phyloP scores from a whole-genome alignment of 2,113 vertebrate species.

The Antigone vipio region DNA sequence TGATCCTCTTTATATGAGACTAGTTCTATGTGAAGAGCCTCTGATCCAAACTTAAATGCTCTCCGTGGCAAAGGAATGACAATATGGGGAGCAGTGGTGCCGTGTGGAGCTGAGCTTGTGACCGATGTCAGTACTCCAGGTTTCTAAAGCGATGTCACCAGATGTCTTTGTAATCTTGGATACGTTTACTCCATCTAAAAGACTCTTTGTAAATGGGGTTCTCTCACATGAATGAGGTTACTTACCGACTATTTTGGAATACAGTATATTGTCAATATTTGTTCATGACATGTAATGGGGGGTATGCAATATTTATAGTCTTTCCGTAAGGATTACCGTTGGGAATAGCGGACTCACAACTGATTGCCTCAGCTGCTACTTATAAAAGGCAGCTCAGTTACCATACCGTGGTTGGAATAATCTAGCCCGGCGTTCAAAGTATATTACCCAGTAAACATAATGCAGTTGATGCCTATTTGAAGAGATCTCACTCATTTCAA shows the following conservation, averaged over 20 bases:
- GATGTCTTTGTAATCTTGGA: background rate
- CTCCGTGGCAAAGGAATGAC: background rate
- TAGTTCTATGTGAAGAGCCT: background rate
- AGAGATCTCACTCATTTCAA: slow-evolving; percentile 3
- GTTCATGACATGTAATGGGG: background rate
- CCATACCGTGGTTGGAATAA: background rate
- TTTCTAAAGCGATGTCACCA: background rate
- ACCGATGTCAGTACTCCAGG: background rate
- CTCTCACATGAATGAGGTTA: background rate
- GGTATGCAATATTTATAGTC: background rate
- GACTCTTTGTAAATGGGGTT: background rate
- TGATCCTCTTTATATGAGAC: background rate
- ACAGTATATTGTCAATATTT: background rate
- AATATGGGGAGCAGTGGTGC: background rate
- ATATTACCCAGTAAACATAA: background rate
- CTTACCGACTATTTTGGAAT: background rate
- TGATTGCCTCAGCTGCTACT: background rate
- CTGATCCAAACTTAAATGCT: background rate
- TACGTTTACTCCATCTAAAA: background rate
- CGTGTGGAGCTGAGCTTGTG: background rate
- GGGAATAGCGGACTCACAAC: background rate
- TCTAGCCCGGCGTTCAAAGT: background rate
- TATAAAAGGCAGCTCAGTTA: background rate
- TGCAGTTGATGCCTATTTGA: background rate
- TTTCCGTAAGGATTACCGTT: background rate